These are phyloP conservation scores for Caenorhabditis macrosperma DNA, from an alignment of 2,888 invertebrate genomes.

Conservation along the genomic window DNA sequence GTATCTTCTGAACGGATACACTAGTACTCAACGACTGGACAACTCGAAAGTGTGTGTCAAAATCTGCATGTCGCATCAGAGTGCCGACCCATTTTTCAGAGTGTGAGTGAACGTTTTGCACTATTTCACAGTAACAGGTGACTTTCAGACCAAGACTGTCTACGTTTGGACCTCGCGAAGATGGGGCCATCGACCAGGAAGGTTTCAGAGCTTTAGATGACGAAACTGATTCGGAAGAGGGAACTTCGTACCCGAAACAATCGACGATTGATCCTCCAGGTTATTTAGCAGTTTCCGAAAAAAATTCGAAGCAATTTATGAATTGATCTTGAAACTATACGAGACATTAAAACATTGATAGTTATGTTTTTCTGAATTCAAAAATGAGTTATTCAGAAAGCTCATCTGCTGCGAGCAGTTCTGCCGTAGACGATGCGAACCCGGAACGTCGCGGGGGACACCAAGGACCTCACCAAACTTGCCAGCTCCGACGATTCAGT, in stretches of 20 bases:
- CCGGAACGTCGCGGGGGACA: slow-evolving; percentile 22
- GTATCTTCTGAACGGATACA: slow-evolving; percentile 95
- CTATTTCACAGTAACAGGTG: neutral
- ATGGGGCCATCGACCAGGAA: slow-evolving; percentile 58
- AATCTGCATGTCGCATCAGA: slow-evolving; percentile 93
- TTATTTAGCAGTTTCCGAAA: neutral
- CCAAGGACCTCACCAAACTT: slow-evolving; percentile 17
- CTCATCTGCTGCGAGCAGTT: slow-evolving; percentile 43
- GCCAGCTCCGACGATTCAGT: slow-evolving; percentile 64
- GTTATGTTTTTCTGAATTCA: too few relatives aligned
- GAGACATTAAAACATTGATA: neutral
- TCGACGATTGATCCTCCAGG: slow-evolving; percentile 30
- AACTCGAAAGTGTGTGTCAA: slow-evolving; percentile 94
- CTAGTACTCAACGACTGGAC: slow-evolving; percentile 90
- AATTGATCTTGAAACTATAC: too few relatives aligned
- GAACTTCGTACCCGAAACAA: slow-evolving; percentile 30
- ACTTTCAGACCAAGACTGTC: slow-evolving; percentile 49
- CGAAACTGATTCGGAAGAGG: slow-evolving; percentile 50
- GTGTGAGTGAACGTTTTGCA: slow-evolving; percentile 86
- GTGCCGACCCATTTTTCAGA: slow-evolving; percentile 97
- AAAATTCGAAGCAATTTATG: too few relatives aligned
- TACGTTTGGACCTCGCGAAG: slow-evolving; percentile 38
- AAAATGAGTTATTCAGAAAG: too few relatives aligned
- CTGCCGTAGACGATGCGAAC: slow-evolving; percentile 32
- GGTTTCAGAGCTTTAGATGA: slow-evolving; percentile 43